Percentiles rank a stretch among this genome's conserved stretches.
Conservation (phyloP, 2,888 invertebrate species). For the Papilio elwesi region DNA sequence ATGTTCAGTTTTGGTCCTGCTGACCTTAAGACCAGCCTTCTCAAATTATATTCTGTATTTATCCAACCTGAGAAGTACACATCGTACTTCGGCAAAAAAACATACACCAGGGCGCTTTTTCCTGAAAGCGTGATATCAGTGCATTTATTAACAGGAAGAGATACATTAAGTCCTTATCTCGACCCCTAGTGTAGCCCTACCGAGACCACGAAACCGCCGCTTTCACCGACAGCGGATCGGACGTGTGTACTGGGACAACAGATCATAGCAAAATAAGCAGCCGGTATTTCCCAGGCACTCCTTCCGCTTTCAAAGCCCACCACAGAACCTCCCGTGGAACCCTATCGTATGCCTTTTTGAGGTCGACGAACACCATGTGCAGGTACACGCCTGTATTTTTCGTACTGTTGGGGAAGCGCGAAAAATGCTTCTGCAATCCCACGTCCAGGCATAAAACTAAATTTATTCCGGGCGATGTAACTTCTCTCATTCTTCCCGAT, state of each 20-base stretch:
- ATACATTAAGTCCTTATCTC: slow-evolving; percentile 38
- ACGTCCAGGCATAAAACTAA: slow-evolving; percentile 24
- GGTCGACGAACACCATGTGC: slow-evolving; percentile 24
- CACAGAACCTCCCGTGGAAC: slow-evolving; percentile 21
- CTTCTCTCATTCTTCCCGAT: slow-evolving; percentile 34
- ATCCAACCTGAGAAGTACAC: too few relatives aligned
- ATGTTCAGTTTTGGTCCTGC: too few relatives aligned
- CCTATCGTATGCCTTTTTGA: slow-evolving; percentile 1
- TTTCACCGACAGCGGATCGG: slow-evolving; percentile 20
- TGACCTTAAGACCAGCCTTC: too few relatives aligned
- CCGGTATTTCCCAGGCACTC: slow-evolving; percentile 38
- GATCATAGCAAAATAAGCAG: slow-evolving; percentile 33
- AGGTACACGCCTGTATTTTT: slow-evolving; percentile 31
- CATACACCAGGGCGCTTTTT: not conserved
- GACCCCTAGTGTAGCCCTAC: slow-evolving; percentile 37
- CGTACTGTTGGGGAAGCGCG: slow-evolving; percentile 21
- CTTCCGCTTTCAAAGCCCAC: slow-evolving; percentile 24
- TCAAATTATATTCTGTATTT: too few relatives aligned
- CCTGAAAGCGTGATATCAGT: slow-evolving; percentile 35
- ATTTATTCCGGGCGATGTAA: slow-evolving; percentile 25
- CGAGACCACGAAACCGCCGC: slow-evolving; percentile 18
- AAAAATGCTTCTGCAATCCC: slow-evolving; percentile 27
- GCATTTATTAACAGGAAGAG: slow-evolving; percentile 39
- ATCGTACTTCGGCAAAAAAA: too few relatives aligned
- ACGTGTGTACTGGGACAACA: slow-evolving; percentile 8